A percentile compares a stretch with the other conserved stretches of the same genome.
Evolutionary conservation across 2,888 invertebrate genomes (phyloP).

Genomic region (Hypercompe scribonia): DNA sequence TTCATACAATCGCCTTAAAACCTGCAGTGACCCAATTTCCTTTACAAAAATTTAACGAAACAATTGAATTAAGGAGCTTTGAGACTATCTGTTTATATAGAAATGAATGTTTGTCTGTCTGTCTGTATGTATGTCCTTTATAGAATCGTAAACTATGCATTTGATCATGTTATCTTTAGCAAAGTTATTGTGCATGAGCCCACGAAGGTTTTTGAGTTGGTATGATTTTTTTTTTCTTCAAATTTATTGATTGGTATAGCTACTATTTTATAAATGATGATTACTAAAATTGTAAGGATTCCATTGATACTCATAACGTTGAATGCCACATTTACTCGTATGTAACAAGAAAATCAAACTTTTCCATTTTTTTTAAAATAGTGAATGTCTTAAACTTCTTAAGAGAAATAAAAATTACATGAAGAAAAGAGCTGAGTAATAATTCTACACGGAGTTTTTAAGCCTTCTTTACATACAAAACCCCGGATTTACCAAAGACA

Average conservation of each 20-base stretch:
- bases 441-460: conserved; percentile 3
- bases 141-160: too few species aligned
- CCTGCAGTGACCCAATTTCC: not conserved
- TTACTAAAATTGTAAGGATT: not conserved
- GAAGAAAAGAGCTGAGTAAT: not conserved
- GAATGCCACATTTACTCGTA: not conserved
- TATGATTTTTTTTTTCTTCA: too few species aligned
- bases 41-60: not conserved
- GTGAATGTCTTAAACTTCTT: not conserved
- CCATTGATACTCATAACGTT: not conserved
- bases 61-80: not conserved
- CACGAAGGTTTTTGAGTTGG: too few species aligned
- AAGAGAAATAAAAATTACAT: not conserved
- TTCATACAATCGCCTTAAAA: not conserved
- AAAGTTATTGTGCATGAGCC: too few species aligned
- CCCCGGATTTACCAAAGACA: not conserved
- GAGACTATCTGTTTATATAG: too few species aligned
- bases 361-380: not conserved
- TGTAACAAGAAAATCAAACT: not conserved
- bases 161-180: too few species aligned
- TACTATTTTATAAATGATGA: not conserved
- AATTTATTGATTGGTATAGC: too few species aligned
- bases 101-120: too few species aligned
- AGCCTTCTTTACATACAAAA: not conserved
- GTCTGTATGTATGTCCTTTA: too few species aligned